A percentile compares a stretch with the other conserved stretches of the same genome.
Conservation (phyloP, 2,797 vertebrate species). For the Coilia nasus region DNA sequence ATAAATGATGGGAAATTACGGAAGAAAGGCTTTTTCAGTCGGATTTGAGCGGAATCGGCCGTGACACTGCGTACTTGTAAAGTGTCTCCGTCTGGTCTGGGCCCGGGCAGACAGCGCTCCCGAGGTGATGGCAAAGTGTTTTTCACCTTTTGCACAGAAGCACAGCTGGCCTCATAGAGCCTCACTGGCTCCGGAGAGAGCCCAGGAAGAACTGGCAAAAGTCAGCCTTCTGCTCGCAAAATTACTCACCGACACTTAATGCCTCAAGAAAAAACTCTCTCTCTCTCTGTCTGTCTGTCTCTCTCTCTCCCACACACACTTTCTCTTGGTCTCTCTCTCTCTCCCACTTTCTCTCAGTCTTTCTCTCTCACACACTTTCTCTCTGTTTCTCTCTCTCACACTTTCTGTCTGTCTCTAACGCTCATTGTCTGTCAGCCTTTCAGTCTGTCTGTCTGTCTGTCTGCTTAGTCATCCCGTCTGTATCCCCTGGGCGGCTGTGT, state of each 20-base stretch:
- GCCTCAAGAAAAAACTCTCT: background rate
- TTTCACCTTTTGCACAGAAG: conserved; percentile 15
- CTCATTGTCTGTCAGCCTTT: too few species aligned
- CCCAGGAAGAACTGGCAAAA: background rate
- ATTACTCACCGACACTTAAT: background rate
- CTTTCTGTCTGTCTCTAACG: too few species aligned
- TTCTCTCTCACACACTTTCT: too few species aligned
- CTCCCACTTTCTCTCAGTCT: too few species aligned
- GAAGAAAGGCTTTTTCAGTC: conserved; percentile 36
- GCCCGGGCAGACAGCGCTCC: background rate
- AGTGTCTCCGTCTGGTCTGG: conserved; percentile 18
- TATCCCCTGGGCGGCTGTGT: conserved; percentile 3
- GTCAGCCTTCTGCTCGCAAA: background rate
- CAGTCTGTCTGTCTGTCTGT: too few species aligned
- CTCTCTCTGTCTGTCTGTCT: too few species aligned
- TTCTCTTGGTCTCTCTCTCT: too few species aligned
- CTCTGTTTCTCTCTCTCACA: too few species aligned
- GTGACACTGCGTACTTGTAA: conserved; percentile 48
- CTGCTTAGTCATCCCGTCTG: conserved; percentile 10
- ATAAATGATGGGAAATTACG: conserved; percentile 60
- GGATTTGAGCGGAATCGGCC: conserved; percentile 52
- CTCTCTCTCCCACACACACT: too few species aligned
- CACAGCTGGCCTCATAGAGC: conserved; percentile 19
- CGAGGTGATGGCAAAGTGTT: conserved; percentile 9
- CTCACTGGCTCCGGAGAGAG: background rate